phyloP scores from a whole-genome alignment of 2,888 invertebrate species.

The Anoncus sp. region DNA sequence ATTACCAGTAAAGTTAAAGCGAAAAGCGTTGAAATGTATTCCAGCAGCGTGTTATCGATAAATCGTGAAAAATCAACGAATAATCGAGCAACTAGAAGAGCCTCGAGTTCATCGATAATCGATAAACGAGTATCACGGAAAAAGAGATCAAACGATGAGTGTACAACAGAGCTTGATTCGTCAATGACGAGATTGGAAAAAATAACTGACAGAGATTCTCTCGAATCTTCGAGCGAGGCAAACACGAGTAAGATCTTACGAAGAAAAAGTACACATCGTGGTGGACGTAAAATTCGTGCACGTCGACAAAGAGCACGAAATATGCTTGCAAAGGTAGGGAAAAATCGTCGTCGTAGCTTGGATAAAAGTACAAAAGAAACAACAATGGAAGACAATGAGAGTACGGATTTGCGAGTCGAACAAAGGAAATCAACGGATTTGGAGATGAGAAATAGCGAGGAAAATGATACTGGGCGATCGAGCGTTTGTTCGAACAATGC shows the following conservation, averaged over 20 bases:
- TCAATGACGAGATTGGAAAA: not conserved
- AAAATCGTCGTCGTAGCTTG: slow-evolving; percentile 10
- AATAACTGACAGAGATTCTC: not conserved
- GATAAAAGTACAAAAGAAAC: too few species aligned
- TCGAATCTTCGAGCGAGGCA: slow-evolving; percentile 12
- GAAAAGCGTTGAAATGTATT: slow-evolving; percentile 15
- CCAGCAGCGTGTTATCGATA: not conserved
- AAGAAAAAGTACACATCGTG: slow-evolving; percentile 33
- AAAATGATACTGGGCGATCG: not conserved
- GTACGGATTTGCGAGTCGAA: not conserved
- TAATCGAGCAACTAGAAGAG: slow-evolving; percentile 7
- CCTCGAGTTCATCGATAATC: slow-evolving; percentile 18
- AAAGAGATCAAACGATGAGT: slow-evolving; percentile 5
- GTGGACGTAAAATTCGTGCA: slow-evolving; percentile 13
- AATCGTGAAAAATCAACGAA: not conserved
- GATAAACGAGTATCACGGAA: not conserved
- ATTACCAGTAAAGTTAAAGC: slow-evolving; percentile 12
- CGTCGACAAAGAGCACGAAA: not conserved
- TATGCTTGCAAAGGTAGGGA: not conserved
- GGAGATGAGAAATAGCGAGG: slow-evolving; percentile 9
- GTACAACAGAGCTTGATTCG: not conserved
- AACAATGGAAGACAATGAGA: too few species aligned
- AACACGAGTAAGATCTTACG: slow-evolving; percentile 16
- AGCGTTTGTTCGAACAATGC: slow-evolving; percentile 2
- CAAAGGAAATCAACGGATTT: slow-evolving; percentile 10